Evolutionary conservation across 2,888 invertebrate species (phyloP).

Genomic region (Tubulanus polymorphus): DNA sequence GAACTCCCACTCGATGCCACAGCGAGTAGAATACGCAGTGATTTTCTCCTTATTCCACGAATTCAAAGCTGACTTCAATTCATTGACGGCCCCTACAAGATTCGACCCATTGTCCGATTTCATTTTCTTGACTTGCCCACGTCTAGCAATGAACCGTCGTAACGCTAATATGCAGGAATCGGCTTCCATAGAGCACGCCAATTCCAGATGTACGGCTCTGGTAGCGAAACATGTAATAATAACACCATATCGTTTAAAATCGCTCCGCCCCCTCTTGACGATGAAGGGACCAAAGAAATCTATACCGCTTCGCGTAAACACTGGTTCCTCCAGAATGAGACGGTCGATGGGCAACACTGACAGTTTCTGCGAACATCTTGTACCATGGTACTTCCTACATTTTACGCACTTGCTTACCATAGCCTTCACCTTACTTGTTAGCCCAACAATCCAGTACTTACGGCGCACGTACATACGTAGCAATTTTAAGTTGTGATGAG

Average conservation of each 20-base stretch:
- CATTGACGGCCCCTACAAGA: constrained; percentile 18
- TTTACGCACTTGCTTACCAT: constrained; percentile 4
- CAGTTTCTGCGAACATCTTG: not conserved
- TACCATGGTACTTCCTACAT: not conserved
- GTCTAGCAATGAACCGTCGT: constrained; percentile 10
- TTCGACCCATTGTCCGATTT: constrained; percentile 21
- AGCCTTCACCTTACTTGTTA: not conserved
- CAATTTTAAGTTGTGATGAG: constrained; percentile 2
- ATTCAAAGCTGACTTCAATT: constrained; percentile 8
- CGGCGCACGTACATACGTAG: not conserved
- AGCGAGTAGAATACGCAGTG: not conserved
- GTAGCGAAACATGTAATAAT: constrained; percentile 18
- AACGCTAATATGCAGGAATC: constrained; percentile 17
- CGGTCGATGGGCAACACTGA: constrained; percentile 24
- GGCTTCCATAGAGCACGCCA: constrained; percentile 8
- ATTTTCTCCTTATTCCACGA: constrained; percentile 13
- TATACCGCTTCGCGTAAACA: constrained; percentile 25
- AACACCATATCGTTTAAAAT: constrained; percentile 26
- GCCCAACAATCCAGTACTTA: constrained; percentile 5
- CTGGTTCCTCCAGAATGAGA: constrained; percentile 17
- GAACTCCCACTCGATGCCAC: constrained; percentile 1
- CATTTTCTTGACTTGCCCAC: constrained; percentile 16
- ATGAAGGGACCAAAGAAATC: constrained; percentile 31
- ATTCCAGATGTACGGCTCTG: constrained; percentile 17
- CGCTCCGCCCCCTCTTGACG: constrained; percentile 26